Evolutionary conservation across 2,797 vertebrate genomes (phyloP), one percentile per base, ranked within the genome.

Genomic region (Podarcis siculus): DNA sequence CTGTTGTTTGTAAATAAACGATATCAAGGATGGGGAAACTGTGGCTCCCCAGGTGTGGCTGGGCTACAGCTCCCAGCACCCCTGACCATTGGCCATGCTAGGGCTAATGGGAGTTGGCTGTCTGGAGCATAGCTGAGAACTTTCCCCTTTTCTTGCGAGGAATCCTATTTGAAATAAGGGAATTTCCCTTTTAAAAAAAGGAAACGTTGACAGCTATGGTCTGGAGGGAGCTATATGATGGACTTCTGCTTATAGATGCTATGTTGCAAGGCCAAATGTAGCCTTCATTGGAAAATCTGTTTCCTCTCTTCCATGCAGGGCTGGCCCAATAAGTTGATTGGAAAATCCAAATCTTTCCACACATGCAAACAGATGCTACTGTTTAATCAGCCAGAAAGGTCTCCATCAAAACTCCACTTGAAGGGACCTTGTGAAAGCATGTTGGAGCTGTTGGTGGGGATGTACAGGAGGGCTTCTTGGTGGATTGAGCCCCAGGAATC

Each of bases 231-330:
- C 93, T 91, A 25, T 8, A 45, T 25, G 25, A 73, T 88, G 71
- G 89, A 83, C 75, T 88, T 8, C 0, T 58, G 87, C 87, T 87
- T 83, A 87, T 42, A 77, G 91, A 91, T 89, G 90, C 17, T 1
- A 73, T 75, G 85, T 58, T 85, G 89, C 89, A 37, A 89, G 35
- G 32, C 21, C 35, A 27, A 73, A 73, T 32, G 3, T 73, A 35
- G 91, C 89, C 90, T 94, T 64, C 91, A 75, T 35, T 93, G 91
- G 89, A 83, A 4, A 2, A 49, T 89, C 92, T 93, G 49, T 75
- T 91, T 79, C 83, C 80, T 89, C 90, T 88, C 61, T 55, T 37
- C 45, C 15, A 9, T 3, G 5, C 13, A 77, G 25, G 39, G 23
- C 4, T 42, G 75, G 39, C 12, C 1, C 1, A 61, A 39, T 61